phyloP scores from a whole-genome alignment of 2,888 invertebrate genomes.

The Thecophora atra region DNA sequence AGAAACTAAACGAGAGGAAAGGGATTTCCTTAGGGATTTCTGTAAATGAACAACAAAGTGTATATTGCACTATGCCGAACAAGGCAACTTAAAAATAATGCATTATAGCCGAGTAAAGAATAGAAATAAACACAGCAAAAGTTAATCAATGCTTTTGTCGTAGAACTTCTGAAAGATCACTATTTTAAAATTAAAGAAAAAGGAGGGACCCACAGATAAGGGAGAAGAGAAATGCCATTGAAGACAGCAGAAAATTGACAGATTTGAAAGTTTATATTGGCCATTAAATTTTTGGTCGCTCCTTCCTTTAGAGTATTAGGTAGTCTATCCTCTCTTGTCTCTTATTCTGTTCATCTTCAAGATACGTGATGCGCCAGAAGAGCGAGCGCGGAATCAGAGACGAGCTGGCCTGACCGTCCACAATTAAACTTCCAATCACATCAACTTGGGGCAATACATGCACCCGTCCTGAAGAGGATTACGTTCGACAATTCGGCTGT shows the following conservation, averaged over 20 bases:
- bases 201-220: too few species aligned
- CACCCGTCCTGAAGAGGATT: conserved; percentile 63
- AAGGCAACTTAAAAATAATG: neutral
- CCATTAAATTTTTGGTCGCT: neutral
- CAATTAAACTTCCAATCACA: conserved; percentile 65
- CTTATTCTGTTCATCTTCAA: conserved; percentile 36
- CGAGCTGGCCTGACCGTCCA: conserved; percentile 66
- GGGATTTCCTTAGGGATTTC: neutral
- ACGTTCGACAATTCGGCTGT: conserved; percentile 65
- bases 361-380: conserved; percentile 50
- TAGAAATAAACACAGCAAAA: too few species aligned
- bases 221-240: too few species aligned
- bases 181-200: too few species aligned
- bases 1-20: neutral
- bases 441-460: conserved; percentile 67
- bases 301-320: neutral
- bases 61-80: too few species aligned
- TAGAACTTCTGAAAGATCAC: too few species aligned
- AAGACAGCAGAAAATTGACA: neutral
- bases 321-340: too few species aligned
- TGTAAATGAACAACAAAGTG: too few species aligned
- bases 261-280: neutral
- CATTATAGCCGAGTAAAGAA: neutral
- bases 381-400: conserved; percentile 45
- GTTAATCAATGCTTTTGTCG: too few species aligned